Conservation (phyloP, 2,113 vertebrate species). For the Bungarus multicinctus region DNA sequence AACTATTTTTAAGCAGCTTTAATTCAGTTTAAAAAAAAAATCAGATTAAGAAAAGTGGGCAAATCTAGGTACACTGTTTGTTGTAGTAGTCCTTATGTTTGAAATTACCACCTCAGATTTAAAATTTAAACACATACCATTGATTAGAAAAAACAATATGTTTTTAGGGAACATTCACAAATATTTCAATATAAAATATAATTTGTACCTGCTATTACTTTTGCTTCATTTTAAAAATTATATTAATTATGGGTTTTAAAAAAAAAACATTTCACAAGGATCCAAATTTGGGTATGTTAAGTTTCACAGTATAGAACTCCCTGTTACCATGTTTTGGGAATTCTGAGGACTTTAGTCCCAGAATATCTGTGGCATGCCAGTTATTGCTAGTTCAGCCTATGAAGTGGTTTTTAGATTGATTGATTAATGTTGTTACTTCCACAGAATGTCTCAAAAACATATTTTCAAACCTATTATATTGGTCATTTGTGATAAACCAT, state of each 20-base stretch:
- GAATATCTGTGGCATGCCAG: neutral
- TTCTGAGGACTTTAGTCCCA: neutral
- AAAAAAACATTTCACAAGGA: neutral
- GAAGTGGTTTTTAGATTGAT: neutral
- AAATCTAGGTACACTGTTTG: neutral
- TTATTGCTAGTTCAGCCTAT: neutral
- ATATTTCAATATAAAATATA: neutral
- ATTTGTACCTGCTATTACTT: neutral
- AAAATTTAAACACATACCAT: slow-evolving; percentile 8
- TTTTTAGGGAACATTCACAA: neutral
- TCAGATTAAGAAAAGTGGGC: neutral
- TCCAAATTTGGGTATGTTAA: neutral
- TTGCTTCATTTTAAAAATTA: neutral
- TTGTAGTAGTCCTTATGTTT: neutral
- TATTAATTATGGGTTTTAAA: neutral
- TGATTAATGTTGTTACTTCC: neutral
- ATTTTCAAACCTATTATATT: slow-evolving; percentile 10
- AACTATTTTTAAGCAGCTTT: neutral
- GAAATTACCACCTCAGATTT: neutral
- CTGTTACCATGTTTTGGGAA: neutral
- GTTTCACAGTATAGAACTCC: neutral
- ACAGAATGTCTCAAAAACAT: neutral
- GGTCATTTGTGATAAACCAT: slow-evolving; percentile 21
- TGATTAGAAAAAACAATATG: neutral
- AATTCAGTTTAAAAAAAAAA: neutral